phyloP scores from a whole-genome alignment of 2,797 vertebrate species.

The Hapalemur alaotrensis region DNA sequence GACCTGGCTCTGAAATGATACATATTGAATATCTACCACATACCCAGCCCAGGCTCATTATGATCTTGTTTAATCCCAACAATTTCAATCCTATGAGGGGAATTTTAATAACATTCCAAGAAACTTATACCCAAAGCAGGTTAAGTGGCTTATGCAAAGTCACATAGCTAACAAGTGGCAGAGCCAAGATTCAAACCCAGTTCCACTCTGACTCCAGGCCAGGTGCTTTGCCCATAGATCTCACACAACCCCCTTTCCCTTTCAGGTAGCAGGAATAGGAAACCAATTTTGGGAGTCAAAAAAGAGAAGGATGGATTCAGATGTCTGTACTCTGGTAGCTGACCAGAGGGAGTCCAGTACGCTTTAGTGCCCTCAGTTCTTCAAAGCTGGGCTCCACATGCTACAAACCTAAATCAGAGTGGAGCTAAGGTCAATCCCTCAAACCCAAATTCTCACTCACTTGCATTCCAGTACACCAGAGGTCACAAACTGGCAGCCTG shows the following conservation, averaged over 20 bases:
- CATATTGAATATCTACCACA: accelerated
- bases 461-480: neutral
- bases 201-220: neutral
- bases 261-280: neutral
- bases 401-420: too few relatives aligned
- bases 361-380: neutral
- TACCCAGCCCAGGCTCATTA: accelerated
- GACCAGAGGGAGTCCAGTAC: neutral
- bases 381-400: neutral
- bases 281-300: too few relatives aligned
- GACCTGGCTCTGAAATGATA: neutral
- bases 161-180: neutral
- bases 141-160: neutral
- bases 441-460: neutral
- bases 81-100: neutral
- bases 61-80: neutral
- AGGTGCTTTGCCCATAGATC: neutral
- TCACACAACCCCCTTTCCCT: neutral
- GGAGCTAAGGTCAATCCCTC: accelerated
- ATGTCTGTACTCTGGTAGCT: neutral
- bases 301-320: neutral
- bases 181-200: neutral
- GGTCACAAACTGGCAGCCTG: neutral
- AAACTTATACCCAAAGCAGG: neutral
- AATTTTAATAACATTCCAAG: neutral